phyloP scores from a whole-genome alignment of 2,888 invertebrate species.

The Norana najaformis region DNA sequence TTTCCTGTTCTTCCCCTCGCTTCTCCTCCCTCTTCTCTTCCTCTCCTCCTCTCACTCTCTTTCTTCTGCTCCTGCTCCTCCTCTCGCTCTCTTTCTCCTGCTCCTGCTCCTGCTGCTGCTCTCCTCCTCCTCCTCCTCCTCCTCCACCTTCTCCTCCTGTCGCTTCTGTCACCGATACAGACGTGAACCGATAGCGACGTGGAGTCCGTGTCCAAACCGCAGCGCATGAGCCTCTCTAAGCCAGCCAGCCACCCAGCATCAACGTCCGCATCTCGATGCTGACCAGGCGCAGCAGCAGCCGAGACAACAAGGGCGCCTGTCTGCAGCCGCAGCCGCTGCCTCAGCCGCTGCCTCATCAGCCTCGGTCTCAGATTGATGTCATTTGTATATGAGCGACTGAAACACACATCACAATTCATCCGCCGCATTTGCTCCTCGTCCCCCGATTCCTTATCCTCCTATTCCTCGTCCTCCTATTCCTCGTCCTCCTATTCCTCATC shows the following conservation, averaged over 20 bases:
- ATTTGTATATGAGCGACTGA: not conserved
- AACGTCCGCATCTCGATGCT: not conserved
- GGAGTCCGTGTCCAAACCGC: not conserved
- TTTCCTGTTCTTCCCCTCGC: too few relatives aligned
- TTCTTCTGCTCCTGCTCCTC: not conserved
- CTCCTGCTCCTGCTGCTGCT: not conserved
- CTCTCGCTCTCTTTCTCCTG: not conserved
- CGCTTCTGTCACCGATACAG: not conserved
- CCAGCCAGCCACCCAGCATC: not conserved
- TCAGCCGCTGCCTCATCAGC: not conserved
- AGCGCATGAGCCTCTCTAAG: not conserved
- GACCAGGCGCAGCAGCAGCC: not conserved
- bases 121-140: not conserved
- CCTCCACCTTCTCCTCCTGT: too few relatives aligned
- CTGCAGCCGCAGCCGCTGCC: not conserved
- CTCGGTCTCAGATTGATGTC: not conserved
- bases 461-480: not conserved
- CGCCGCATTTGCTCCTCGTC: not conserved
- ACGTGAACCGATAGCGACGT: not conserved
- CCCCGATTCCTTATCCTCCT: not conserved
- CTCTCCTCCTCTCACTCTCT: not conserved
- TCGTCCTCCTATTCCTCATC: not conserved
- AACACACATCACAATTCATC: not conserved
- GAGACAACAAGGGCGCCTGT: too few relatives aligned
- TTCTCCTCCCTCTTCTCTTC: too few relatives aligned